These are phyloP conservation scores for Lichenostomus cassidix DNA, from an alignment of 2,113 vertebrate genomes.

Conservation along the genomic window DNA sequence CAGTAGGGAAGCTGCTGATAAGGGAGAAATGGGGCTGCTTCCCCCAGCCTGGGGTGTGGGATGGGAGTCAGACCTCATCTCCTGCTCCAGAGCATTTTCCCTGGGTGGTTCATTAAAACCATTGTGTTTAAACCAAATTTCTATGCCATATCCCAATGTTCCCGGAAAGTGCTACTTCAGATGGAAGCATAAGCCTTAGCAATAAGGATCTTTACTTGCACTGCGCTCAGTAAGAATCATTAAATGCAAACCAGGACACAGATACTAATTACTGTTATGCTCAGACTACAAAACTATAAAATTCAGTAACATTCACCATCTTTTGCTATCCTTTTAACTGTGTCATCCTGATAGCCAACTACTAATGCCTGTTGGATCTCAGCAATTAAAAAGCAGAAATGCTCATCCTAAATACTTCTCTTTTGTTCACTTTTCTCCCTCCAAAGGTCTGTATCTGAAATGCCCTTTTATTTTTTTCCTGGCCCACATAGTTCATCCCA, in stretches of 20 bases:
- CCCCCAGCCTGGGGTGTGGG: fast-evolving
- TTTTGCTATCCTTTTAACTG: not conserved
- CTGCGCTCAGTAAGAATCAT: not conserved
- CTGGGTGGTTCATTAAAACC: not conserved
- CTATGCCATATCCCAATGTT: fast-evolving
- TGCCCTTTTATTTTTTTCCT: not conserved
- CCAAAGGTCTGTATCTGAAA: not conserved
- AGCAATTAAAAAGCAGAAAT: not conserved
- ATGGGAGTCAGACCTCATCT: not conserved
- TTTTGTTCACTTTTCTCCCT: not conserved
- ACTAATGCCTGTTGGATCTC: not conserved
- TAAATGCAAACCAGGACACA: not conserved
- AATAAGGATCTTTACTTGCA: not conserved
- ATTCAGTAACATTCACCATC: not conserved
- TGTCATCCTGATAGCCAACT: not conserved
- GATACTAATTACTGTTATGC: not conserved
- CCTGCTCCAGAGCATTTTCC: not conserved
- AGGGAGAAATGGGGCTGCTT: not conserved
- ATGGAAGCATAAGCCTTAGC: not conserved
- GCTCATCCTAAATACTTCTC: not conserved
- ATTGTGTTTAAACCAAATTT: not conserved
- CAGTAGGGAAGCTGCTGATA: fast-evolving
- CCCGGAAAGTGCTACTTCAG: not conserved
- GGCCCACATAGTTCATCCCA: not conserved
- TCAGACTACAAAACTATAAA: not conserved